Conservation (phyloP, 2,113 vertebrate species). For the Acrocephalus arundinaceus region DNA sequence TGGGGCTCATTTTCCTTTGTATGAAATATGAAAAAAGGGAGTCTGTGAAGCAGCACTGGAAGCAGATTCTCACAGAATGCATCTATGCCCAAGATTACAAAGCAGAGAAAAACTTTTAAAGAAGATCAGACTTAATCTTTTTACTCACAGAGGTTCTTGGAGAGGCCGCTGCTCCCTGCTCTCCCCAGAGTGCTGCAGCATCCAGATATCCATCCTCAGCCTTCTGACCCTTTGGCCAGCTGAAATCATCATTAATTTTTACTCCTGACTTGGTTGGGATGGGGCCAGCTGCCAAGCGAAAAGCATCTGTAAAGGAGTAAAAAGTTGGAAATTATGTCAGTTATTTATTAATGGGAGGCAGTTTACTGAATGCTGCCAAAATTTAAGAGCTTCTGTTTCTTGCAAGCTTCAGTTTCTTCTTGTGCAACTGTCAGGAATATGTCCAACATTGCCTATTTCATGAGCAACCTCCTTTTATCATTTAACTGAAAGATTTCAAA, state of each 20-base stretch:
- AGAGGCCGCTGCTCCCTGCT: background rate
- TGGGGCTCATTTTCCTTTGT: background rate
- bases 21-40: background rate
- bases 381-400: conserved; percentile 44
- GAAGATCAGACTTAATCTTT: background rate
- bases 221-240: background rate
- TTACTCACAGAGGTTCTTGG: background rate
- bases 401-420: background rate
- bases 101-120: background rate
- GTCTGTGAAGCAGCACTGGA: fast-evolving
- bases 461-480: background rate
- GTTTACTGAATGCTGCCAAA: conserved; percentile 39
- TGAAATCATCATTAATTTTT: background rate
- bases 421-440: conserved; percentile 18
- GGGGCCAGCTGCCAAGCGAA: conserved; percentile 13
- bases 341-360: conserved; percentile 36
- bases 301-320: conserved; percentile 13
- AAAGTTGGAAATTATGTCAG: conserved; percentile 20
- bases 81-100: background rate
- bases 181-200: background rate
- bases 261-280: background rate
- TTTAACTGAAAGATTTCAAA: background rate
- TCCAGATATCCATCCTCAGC: background rate
- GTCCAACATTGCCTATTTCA: background rate
- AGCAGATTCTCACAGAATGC: background rate